These are phyloP conservation scores for Rhaphigaster nebulosa DNA, from an alignment of 2,888 invertebrate species.

Conservation along the genomic window DNA sequence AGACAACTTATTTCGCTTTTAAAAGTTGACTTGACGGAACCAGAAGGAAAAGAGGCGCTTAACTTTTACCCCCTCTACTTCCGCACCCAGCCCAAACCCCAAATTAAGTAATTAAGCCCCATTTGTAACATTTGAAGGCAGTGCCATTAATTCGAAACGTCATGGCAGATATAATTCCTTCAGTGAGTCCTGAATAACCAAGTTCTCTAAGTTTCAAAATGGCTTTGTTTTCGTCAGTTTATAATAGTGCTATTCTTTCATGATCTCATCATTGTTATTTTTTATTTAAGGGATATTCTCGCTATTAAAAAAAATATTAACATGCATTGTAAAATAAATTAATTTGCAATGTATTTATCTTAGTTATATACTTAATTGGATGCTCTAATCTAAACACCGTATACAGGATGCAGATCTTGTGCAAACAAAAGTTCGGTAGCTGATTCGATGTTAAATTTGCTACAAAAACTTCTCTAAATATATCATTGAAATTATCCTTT, in stretches of 20 bases:
- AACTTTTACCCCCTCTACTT: background rate
- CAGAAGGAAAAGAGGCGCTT: conserved; percentile 16
- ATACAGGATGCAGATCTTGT: no score
- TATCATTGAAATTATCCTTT: no score
- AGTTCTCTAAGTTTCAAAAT: background rate
- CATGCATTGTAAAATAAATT: no score
- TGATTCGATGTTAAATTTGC: no score
- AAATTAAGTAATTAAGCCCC: conserved; percentile 42
- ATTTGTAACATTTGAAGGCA: conserved; percentile 9
- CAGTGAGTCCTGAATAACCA: background rate
- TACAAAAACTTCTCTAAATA: no score
- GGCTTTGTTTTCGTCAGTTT: background rate
- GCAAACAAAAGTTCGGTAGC: no score
- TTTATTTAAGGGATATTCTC: no score
- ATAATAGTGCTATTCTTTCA: background rate
- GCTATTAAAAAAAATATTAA: no score
- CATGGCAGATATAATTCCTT: conserved; percentile 28
- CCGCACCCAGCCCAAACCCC: background rate
- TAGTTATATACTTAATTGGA: no score
- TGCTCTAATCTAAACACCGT: no score
- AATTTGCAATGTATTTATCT: no score
- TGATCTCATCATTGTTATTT: no score
- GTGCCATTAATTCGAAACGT: conserved; percentile 31
- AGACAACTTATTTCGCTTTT: conserved; percentile 6
- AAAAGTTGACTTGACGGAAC: conserved; percentile 28